Evolutionary conservation across 2,113 vertebrate species (phyloP).

Genomic region (Odontesthes bonariensis): DNA sequence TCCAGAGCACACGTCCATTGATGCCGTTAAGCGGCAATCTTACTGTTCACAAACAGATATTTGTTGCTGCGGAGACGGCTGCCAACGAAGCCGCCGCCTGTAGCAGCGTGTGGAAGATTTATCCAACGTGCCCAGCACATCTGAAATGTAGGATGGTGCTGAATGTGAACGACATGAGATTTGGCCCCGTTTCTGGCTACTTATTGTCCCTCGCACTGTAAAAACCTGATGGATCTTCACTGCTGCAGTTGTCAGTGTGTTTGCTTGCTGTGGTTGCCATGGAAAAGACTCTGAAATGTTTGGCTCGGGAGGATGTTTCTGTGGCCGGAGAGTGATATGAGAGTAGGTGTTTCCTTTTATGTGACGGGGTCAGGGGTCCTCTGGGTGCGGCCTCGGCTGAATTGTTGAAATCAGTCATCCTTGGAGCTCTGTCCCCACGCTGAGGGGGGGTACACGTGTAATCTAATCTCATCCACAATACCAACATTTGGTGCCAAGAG

Average conservation of each 20-base stretch:
- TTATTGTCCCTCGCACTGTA: constrained; percentile 61
- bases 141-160: constrained; percentile 45
- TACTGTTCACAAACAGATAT: constrained; percentile 72
- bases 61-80: constrained; percentile 68
- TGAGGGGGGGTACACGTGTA: constrained; percentile 59
- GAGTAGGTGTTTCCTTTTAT: constrained; percentile 82
- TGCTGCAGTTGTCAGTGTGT: constrained; percentile 64
- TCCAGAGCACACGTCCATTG: constrained; percentile 76
- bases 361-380: constrained; percentile 77
- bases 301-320: constrained; percentile 73
- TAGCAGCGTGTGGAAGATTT: constrained; percentile 62
- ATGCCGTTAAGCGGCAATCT: constrained; percentile 64
- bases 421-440: constrained; percentile 43
- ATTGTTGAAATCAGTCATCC: constrained; percentile 76
- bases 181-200: constrained; percentile 39
- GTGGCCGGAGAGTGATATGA: constrained; percentile 70
- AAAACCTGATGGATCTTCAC: constrained; percentile 71
- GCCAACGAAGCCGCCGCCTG: constrained; percentile 41
- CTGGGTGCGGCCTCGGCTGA: constrained; percentile 65
- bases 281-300: constrained; percentile 74
- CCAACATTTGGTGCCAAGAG: constrained; percentile 33
- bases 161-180: constrained; percentile 47
- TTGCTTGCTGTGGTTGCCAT: constrained; percentile 66
- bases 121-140: constrained; percentile 58
- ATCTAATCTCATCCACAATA: constrained; percentile 47